Evolutionary conservation across 1,140 invertebrate species (phyloP).

Genomic region (Ips typographus): DNA sequence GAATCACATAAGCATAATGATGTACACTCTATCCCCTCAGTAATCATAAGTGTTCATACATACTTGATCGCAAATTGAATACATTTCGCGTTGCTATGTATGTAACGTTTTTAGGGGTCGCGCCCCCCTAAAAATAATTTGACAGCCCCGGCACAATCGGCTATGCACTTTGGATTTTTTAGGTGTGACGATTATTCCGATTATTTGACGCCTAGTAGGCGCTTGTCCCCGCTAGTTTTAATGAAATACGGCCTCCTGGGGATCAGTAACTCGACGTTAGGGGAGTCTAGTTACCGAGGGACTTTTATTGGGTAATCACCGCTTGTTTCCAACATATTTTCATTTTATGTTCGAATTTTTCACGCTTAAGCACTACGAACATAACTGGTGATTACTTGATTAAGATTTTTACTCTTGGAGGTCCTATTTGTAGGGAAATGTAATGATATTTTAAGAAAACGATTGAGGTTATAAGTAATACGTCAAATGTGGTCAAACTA

Average conservation of each 20-base stretch:
- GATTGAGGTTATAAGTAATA: no score
- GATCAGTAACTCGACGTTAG: constrained; percentile 37
- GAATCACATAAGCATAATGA: constrained; percentile 46
- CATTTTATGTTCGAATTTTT: no score
- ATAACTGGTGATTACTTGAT: no score
- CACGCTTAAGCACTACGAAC: no score
- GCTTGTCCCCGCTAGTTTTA: constrained; percentile 44
- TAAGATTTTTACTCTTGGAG: no score
- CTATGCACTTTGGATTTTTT: constrained; percentile 54
- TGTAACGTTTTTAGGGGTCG: constrained; percentile 43
- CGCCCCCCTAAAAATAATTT: constrained; percentile 44
- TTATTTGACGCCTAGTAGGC: constrained; percentile 45
- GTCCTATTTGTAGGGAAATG: no score
- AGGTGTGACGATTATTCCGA: constrained; percentile 52
- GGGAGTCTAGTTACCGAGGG: no score
- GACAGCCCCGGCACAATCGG: constrained; percentile 49
- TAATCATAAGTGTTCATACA: constrained; percentile 50
- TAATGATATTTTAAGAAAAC: no score
- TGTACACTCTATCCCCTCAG: constrained; percentile 37
- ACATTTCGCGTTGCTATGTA: constrained; percentile 41
- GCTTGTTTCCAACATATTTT: no score
- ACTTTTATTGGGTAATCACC: no score
- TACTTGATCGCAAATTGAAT: constrained; percentile 50
- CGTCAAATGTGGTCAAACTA: no score
- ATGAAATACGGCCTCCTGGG: constrained; percentile 51